Base-by-base conservation (phyloP, 1,140 invertebrate genomes). In the Zaprionus camerounensis region DNA sequence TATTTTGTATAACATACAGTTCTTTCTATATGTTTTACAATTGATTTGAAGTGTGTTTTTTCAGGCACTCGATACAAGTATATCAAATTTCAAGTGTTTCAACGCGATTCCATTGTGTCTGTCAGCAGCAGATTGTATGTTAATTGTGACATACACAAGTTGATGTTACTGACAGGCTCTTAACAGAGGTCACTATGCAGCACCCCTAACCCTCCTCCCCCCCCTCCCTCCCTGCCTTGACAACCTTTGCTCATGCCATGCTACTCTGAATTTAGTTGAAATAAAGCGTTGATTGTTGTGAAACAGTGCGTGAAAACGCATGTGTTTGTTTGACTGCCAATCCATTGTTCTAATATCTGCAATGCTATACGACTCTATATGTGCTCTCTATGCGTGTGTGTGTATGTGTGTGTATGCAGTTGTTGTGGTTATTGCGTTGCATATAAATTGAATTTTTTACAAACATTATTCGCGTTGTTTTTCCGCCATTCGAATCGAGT, bases 371-470 rank as follows among this genome's bases (percentile, higher is more conserved):
- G 12, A 34, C 20, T 62, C 17, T 53, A 56, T 49, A 62, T 28
- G 15, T 56, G 55, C 15, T 72, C 26, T 65, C 49, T 36, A 20
- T 66, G 34, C 67, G 62, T 57, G 34, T 71, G 62, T 57, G 36
- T 49, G n/a, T 57, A 44, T 59, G 12, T 72, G 53, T 44, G 9
- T 56, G 64, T 17, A 17, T 34, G 49, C 41, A 28, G 41, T 61
- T 61, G 66, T 78, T 83, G 76, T 79, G 70, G 73, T 77, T 73
- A 63, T 79, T 82, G 70, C 69, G 74, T 71, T 82, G 82, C 85
- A 88, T 90, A 88, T 90, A 88, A 88, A 88, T 88, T 90, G 85
- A 82, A 82, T 90, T 88, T 88, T 90, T 90, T 71, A 80, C 78
- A 81, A 85, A 85, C 76, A 90, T 71, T 81, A 76, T 74, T 81